Evolutionary conservation across 92 coral and sea anemone genomes (phyloP).

Genomic region (Palythoa grandis): DNA sequence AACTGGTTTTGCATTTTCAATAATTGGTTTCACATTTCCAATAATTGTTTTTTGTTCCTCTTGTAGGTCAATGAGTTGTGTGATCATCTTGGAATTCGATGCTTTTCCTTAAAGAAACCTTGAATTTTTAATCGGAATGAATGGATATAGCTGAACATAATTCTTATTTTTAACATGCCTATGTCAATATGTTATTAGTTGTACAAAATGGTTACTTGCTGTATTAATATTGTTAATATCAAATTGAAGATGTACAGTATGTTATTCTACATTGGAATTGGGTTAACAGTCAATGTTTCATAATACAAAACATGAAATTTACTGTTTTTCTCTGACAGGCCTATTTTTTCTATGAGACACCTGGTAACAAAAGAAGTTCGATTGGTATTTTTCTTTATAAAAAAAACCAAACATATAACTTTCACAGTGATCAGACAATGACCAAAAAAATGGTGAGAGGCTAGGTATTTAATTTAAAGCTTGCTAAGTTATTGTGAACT

Average conservation of each 20-base stretch:
- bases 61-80: constrained; percentile 94
- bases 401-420: too few relatives aligned
- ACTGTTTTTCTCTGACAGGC: too few relatives aligned
- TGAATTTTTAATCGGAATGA: not conserved
- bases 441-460: too few relatives aligned
- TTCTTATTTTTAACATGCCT: not conserved
- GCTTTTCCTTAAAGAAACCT: constrained; percentile 76
- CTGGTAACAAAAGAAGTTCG: too few relatives aligned
- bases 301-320: too few relatives aligned
- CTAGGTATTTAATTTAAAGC: too few relatives aligned
- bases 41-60: not conserved
- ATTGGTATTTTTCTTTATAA: too few relatives aligned
- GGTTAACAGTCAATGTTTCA: too few relatives aligned
- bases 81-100: constrained; percentile 78
- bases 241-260: not conserved
- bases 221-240: not conserved
- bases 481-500: too few relatives aligned
- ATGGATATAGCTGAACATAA: not conserved
- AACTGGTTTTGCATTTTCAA: not conserved
- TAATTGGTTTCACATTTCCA: not conserved
- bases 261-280: not conserved
- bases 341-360: too few relatives aligned
- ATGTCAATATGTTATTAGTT: not conserved
- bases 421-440: too few relatives aligned
- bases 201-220: not conserved